Evolutionary conservation across 2,113 vertebrate species (phyloP).

Genomic region (Chamaetylas fuelleborni): DNA sequence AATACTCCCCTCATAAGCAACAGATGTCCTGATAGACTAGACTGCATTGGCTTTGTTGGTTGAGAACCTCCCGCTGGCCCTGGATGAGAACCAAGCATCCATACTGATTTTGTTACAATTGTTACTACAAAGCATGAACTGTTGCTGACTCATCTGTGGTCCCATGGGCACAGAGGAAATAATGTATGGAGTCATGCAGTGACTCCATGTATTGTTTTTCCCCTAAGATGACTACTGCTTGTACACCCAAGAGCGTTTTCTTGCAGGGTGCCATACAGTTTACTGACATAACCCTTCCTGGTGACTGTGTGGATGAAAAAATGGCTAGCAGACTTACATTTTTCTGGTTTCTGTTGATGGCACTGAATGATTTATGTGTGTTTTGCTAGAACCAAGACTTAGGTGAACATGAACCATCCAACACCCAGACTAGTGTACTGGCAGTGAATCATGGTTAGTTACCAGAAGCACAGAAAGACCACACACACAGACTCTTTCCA

Average conservation of each 20-base stretch:
- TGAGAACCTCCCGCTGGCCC: conserved; percentile 62
- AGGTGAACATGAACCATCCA: neutral
- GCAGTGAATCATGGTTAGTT: neutral
- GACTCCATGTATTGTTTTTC: conserved; percentile 27
- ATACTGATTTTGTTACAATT: conserved; percentile 64
- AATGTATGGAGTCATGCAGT: conserved; percentile 52
- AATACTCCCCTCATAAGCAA: conserved; percentile 63
- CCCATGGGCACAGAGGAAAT: conserved; percentile 30
- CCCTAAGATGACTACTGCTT: conserved; percentile 29
- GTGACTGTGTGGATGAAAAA: neutral
- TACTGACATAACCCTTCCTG: neutral
- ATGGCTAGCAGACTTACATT: neutral
- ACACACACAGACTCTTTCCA: neutral
- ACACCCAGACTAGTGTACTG: neutral
- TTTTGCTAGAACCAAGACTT: neutral
- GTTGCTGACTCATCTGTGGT: conserved; percentile 58
- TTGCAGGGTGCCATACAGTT: conserved; percentile 28
- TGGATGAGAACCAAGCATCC: conserved; percentile 67
- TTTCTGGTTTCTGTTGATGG: neutral
- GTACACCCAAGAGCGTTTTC: neutral
- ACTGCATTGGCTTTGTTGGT: conserved; percentile 62
- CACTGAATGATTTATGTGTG: neutral
- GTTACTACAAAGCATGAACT: conserved; percentile 54
- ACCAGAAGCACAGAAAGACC: neutral
- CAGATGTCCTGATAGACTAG: conserved; percentile 71